Base-by-base conservation (phyloP, 2,888 invertebrate genomes). In the Syritta pipiens region DNA sequence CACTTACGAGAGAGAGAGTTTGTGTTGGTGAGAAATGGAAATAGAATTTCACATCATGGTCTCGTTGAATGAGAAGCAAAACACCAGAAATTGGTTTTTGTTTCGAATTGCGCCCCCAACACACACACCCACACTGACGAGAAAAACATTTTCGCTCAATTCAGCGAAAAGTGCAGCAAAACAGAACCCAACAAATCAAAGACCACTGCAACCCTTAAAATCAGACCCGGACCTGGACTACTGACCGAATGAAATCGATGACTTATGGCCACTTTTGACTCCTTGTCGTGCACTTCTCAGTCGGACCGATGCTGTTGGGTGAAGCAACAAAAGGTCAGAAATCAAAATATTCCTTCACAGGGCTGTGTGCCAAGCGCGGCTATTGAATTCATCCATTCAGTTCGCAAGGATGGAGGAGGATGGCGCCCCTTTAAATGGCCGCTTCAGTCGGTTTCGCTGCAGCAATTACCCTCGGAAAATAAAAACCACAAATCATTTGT, bases 401-500 rank as follows among this genome's bases (percentile, higher is more conserved):
- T 32, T n/a, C 17, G n/a, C n/a, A n/a, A 17, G 37, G 9, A 12
- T 17, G 37, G 3, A 37, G 10, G 37, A 12, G 14, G n/a, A 30
- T 24, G 3, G 20, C 42, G 7, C 59, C 51, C 57, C 46, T 68
- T 60, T 69, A 69, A 76, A 53, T 71, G 67, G 60, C 49, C 72
- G 55, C 46, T 72, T 72, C 60, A 55, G 26, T 79, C 71, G 59
- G 60, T 79, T 79, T 57, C 76, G 63, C 67, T 67, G 55, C 72
- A 72, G 79, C 79, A 72, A 79, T 79, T 79, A 79, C 72, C 79
- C 79, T 72, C 79, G 62, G n/a, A 79, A 68, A 72, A 67, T 62
- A 55, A 79, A 79, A 79, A 68, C 79, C 79, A 79, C 79, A 79
- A 79, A 79, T 79, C 79, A 79, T 79, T 79, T 74, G 72, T 79